Percentiles rank a stretch among this genome's conserved stretches.
These are phyloP conservation scores for Rhinolophus sinicus DNA, from an alignment of 2,113 vertebrate genomes.

Conservation along the genomic window DNA sequence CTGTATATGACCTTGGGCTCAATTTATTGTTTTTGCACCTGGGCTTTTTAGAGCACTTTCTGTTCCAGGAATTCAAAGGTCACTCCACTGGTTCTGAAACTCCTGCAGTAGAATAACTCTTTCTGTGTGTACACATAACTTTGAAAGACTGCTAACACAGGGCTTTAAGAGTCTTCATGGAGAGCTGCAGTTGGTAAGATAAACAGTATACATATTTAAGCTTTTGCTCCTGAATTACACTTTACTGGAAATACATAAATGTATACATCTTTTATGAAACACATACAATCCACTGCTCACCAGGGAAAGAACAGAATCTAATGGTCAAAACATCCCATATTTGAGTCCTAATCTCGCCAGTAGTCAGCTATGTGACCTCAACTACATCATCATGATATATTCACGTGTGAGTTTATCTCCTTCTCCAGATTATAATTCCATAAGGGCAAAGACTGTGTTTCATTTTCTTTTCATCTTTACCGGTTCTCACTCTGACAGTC, in stretches of 20 bases:
- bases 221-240: constrained; percentile 42
- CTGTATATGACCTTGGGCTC: constrained; percentile 26
- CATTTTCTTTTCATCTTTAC: constrained; percentile 10
- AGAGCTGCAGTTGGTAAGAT: constrained; percentile 46
- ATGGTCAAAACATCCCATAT: background rate
- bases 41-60: constrained; percentile 35
- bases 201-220: constrained; percentile 18
- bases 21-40: constrained; percentile 22
- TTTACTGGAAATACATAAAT: constrained; percentile 40
- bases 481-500: background rate
- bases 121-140: constrained; percentile 7
- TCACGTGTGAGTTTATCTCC: background rate
- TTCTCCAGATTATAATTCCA: background rate
- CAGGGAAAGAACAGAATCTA: background rate
- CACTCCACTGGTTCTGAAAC: constrained; percentile 58
- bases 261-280: constrained; percentile 35
- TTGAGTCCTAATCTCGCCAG: background rate
- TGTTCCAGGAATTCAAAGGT: constrained; percentile 37
- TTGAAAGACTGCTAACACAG: constrained; percentile 46
- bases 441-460: background rate
- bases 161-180: background rate
- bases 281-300: background rate
- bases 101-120: constrained; percentile 45
- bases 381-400: background rate
- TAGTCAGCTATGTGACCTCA: background rate